Evolutionary conservation across 2,888 invertebrate species (phyloP), one percentile per base, ranked within the genome.

Genomic region (Lasioglossum calceatum): DNA sequence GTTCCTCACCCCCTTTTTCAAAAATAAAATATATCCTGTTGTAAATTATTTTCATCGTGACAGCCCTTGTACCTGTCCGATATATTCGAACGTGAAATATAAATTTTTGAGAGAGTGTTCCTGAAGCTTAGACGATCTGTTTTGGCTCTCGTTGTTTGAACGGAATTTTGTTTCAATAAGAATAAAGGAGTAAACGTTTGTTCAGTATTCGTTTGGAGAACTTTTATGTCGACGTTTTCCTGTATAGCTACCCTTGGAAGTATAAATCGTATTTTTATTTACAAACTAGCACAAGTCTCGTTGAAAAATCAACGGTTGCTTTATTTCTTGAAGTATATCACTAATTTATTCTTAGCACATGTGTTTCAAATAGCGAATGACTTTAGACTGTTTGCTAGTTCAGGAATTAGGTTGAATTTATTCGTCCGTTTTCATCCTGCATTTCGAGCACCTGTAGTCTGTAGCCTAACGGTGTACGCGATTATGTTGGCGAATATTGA

Each of bases 21-120:
- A 39, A 50, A 79, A 80, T 14, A 50, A 84, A 72, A 77, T 47
- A 77, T 71, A 39, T 39, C 10, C 44, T 10, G 4, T 14, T n/a
- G 23, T 82, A 36, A 77, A 74, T 39, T 73, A 74, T 42, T 64
- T 64, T 32, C 8, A 32, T 64, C 7, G 16, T 27, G 27, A 61
- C 32, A 8, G 5, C 12, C 32, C 4, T 4, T 44, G n/a, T 36
- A 39, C 23, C n/a, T 39, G 14, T n/a, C 54, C 23, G 36, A 39
- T 58, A 23, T 58, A 23, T 58, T 10, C 23, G 36, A 74, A 58
- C 19, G 42, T 12, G 42, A 23, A n/a, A 42, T 36, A 75, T n/a
- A 5, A n/a, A 54, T 16, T 50, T 50, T 23, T 36, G 36, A 4
- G 2, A 44, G 19, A 39, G 42, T 14, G 39, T 42, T 10, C 1